phyloP scores from a whole-genome alignment of 2,797 vertebrate species.

The Knipowitschia caucasica region DNA sequence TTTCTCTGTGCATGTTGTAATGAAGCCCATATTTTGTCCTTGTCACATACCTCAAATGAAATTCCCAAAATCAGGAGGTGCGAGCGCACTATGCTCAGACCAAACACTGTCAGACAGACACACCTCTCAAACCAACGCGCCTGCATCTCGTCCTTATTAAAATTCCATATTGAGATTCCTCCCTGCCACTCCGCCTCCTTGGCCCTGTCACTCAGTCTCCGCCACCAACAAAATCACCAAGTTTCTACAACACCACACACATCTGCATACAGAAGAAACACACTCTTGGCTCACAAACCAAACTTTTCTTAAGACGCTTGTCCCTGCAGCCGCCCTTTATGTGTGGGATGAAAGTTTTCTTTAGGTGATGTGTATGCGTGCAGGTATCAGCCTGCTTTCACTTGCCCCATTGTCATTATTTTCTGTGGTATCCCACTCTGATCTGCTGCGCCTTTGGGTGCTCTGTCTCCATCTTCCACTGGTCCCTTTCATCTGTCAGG shows the following conservation, averaged over 20 bases:
- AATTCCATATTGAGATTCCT: constrained; percentile 76
- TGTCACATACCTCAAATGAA: constrained; percentile 72
- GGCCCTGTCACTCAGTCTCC: constrained; percentile 70
- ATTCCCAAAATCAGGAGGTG: constrained; percentile 71
- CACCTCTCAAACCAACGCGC: constrained; percentile 67
- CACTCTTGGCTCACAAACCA: constrained; percentile 52
- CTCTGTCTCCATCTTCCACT: constrained; percentile 60
- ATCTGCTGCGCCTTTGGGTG: constrained; percentile 68
- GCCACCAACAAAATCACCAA: constrained; percentile 61
- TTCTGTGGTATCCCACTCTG: constrained; percentile 73
- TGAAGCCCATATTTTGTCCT: constrained; percentile 63
- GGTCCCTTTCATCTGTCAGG: constrained; percentile 73
- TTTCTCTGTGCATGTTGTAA: constrained; percentile 30
- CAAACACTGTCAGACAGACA: constrained; percentile 69
- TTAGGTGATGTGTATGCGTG: constrained; percentile 66
- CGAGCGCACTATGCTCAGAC: constrained; percentile 54
- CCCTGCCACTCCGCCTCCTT: constrained; percentile 69
- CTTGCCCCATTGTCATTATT: constrained; percentile 74
- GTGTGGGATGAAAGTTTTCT: constrained; percentile 75
- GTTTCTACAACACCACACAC: constrained; percentile 63
- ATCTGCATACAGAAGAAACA: constrained; percentile 50
- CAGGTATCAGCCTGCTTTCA: constrained; percentile 32
- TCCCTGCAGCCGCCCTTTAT: constrained; percentile 64
- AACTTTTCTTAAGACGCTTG: constrained; percentile 73
- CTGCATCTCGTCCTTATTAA: constrained; percentile 71